Conservation (phyloP, 2,797 vertebrate species). For the Mormyrops attenuatus region DNA sequence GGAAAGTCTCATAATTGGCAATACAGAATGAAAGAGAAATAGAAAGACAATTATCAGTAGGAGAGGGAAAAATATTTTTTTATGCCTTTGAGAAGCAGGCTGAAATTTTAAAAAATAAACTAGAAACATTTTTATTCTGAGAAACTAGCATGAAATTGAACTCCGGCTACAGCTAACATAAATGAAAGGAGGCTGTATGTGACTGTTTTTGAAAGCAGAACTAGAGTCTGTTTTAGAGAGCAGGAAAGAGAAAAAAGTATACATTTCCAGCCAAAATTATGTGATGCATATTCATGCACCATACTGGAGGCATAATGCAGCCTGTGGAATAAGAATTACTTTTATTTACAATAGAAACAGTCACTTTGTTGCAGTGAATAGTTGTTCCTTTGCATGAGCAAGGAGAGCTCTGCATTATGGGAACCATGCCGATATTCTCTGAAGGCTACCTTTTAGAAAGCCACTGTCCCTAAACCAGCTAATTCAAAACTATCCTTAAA, state of each 20-base stretch:
- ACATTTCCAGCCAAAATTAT: neutral
- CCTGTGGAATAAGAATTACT: neutral
- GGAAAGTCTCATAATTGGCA: neutral
- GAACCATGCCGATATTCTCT: neutral
- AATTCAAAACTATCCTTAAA: neutral
- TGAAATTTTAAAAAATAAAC: neutral
- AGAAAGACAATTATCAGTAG: neutral
- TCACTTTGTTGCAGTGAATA: neutral
- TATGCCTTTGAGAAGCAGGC: neutral
- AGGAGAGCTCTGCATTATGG: neutral
- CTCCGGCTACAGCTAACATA: neutral
- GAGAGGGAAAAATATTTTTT: neutral
- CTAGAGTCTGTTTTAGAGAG: neutral
- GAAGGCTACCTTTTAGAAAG: neutral
- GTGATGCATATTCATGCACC: conserved; percentile 2
- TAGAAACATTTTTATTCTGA: neutral
- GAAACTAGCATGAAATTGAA: neutral
- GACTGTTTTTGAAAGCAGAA: neutral
- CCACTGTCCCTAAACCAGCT: neutral
- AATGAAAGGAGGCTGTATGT: neutral
- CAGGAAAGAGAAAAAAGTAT: neutral
- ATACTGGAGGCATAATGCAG: neutral
- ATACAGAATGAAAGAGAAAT: neutral
- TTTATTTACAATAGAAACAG: neutral
- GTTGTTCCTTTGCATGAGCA: neutral